Conservation (phyloP, 2,113 vertebrate genomes). For the Dascyllus trimaculatus region DNA sequence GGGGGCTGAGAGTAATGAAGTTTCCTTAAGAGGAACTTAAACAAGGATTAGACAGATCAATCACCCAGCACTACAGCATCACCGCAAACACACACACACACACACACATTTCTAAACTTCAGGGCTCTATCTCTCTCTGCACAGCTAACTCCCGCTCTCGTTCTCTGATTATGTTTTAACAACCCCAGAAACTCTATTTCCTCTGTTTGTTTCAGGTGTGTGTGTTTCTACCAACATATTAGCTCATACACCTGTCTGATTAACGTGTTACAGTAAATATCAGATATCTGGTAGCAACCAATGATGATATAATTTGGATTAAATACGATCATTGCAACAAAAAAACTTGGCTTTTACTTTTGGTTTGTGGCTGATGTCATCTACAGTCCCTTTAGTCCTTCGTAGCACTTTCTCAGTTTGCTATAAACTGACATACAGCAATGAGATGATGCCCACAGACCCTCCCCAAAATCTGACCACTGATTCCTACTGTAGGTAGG, state of each 20-base stretch:
- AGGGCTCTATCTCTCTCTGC: constrained; percentile 38
- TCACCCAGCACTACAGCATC: constrained; percentile 57
- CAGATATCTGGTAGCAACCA: neutral
- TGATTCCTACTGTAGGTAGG: neutral
- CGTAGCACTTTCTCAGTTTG: neutral
- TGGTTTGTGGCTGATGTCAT: too few relatives aligned
- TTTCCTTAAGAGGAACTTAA: constrained; percentile 81
- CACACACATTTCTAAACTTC: constrained; percentile 16
- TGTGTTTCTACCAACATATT: too few relatives aligned
- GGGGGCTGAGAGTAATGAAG: constrained; percentile 74
- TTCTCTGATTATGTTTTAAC: constrained; percentile 34
- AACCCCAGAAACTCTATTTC: constrained; percentile 33
- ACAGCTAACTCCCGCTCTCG: constrained; percentile 31
- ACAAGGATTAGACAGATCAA: constrained; percentile 81
- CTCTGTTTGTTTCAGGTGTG: neutral
- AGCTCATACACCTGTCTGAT: too few relatives aligned
- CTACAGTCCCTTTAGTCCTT: too few relatives aligned
- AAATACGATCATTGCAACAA: too few relatives aligned
- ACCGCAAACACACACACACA: constrained; percentile 15
- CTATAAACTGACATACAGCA: neutral
- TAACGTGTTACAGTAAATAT: neutral
- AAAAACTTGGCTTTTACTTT: too few relatives aligned
- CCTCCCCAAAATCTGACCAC: neutral
- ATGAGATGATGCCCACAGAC: neutral
- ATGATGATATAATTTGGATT: neutral